phyloP scores from a whole-genome alignment of 2,113 vertebrate genomes.

The Triplophysa tibetana region DNA sequence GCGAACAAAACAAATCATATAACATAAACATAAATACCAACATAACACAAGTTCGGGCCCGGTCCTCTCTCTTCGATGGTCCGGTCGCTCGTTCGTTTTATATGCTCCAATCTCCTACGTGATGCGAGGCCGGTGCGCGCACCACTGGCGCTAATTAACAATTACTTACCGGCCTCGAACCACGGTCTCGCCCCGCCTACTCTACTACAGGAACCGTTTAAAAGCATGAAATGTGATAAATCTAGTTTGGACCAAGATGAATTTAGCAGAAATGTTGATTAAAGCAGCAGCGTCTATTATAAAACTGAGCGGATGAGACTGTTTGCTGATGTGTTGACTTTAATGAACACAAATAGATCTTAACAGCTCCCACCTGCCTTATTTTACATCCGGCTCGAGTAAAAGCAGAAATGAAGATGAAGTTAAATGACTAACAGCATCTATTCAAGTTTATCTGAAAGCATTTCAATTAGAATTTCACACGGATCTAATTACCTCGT shows the following conservation, averaged over 20 bases:
- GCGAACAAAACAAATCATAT: no score
- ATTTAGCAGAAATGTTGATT: conserved; percentile 33
- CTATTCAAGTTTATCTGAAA: conserved; percentile 32
- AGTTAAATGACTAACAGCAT: conserved; percentile 34
- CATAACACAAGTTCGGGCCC: no score
- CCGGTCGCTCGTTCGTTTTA: no score
- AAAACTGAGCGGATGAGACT: neutral
- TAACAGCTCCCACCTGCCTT: conserved; percentile 12
- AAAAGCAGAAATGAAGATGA: neutral
- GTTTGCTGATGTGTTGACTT: neutral
- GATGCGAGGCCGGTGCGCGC: no score
- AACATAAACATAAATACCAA: no score
- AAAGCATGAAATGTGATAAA: no score
- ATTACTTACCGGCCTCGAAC: no score
- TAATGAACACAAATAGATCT: conserved; percentile 4
- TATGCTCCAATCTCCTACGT: no score
- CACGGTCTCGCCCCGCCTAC: no score
- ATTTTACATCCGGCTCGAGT: neutral
- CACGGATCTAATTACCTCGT: conserved; percentile 39
- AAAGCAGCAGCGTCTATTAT: neutral
- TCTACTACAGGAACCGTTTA: no score
- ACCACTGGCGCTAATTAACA: no score
- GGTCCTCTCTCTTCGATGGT: no score
- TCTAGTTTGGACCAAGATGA: conserved; percentile 7
- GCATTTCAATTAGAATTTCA: conserved; percentile 28